Evolutionary conservation across 2,113 vertebrate species (phyloP), one percentile per base, ranked within the genome.

Genomic region (Telmatochromis brichardi): DNA sequence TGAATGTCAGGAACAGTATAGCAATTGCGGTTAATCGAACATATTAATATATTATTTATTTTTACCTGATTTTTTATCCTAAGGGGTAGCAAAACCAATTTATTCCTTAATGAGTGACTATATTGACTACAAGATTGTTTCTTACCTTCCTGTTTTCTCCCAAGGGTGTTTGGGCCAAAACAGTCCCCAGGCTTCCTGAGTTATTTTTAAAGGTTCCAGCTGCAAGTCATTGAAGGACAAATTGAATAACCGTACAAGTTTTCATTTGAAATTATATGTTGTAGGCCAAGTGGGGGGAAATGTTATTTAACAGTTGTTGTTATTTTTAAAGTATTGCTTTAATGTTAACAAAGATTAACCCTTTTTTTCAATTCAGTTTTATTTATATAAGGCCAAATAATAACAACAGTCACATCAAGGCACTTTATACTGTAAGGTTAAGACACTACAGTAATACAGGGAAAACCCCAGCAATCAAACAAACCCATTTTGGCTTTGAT

Each of bases 71-170:
- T 21, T 65, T 37, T 37, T 65, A 65, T 0, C 60, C 19, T 37
- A 65, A 37, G 9, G 28, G 57, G 15, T 10, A 60, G 57, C 5
- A 60, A 60, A 60, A 10, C 57, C 8, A 17, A 60, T 60, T 60
- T 33, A 60, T 60, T 33, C 28, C 8, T 60, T 60, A 60, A 19
- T 60, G 15, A 60, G 57, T 60, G 28, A 60, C 15, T 60, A 60
- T 60, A 33, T 60, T 60, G 15, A 60, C 57, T 33, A 60, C 15
- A 17, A 60, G 28, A 17, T 60, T 60, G 28, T 33, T 60, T 33
- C 57, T 60, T 60, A 60, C 15, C 57, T 60, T 60, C 57, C 57
- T 33, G 28, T 60, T 33, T 33, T 60, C 15, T 60, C 57, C 57
- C 28, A 33, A 31, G 57, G 15, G 28, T 6, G 28, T 33, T 33